phyloP scores from a whole-genome alignment of 2,888 invertebrate genomes.

The Drosophila fungiperda region DNA sequence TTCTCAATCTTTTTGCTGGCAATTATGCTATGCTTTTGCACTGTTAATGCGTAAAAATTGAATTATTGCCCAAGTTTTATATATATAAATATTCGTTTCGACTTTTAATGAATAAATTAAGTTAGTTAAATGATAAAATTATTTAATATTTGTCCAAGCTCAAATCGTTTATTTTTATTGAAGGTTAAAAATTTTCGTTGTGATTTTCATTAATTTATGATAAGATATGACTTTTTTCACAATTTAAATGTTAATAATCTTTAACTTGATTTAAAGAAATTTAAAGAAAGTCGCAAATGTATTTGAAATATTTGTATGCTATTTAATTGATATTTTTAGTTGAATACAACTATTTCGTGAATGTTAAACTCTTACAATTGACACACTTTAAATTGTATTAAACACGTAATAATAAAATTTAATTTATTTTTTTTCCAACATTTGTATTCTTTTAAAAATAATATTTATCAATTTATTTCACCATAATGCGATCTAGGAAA shows the following conservation, averaged over 20 bases:
- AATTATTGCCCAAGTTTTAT: not conserved
- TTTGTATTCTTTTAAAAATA: not conserved
- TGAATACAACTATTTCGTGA: too few species aligned
- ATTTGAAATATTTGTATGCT: not conserved
- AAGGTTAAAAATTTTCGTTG: not conserved
- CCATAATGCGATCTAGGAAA: not conserved
- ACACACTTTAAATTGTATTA: not conserved
- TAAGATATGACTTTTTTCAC: not conserved
- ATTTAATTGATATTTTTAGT: not conserved
- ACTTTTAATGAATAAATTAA: not conserved
- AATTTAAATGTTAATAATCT: not conserved
- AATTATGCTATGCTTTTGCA: not conserved
- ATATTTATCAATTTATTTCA: constrained; percentile 8
- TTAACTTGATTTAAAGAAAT: too few species aligned
- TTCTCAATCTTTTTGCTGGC: not conserved
- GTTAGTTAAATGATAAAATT: too few species aligned
- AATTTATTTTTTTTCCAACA: not conserved
- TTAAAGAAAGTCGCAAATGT: not conserved
- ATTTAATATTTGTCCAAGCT: not conserved
- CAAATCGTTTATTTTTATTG: not conserved
- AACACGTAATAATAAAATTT: not conserved
- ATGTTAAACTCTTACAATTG: not conserved
- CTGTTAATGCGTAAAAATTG: constrained; percentile 3
- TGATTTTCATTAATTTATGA: not conserved
- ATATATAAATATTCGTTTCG: not conserved